phyloP scores from a whole-genome alignment of 2,113 vertebrate genomes.

The Octodon degus region DNA sequence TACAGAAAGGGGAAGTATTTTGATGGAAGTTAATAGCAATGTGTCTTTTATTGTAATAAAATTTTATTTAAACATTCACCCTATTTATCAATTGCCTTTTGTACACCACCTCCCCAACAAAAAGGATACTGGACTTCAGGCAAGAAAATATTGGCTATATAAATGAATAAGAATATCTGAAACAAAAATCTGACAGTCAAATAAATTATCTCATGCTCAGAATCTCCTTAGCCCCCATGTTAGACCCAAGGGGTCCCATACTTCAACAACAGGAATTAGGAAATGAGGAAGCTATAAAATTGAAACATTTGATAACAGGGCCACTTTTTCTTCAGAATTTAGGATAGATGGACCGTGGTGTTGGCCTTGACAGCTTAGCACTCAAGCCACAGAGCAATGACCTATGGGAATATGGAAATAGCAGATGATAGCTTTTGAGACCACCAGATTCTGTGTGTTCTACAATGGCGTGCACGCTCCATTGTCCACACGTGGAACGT shows the following conservation, averaged over 20 bases:
- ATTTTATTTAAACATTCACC: not conserved
- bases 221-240: not conserved
- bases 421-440: not conserved
- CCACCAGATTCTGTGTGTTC: not conserved
- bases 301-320: not conserved
- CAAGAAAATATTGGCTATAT: not conserved
- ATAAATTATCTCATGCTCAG: not conserved
- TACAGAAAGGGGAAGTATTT: not conserved
- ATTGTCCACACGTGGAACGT: not conserved
- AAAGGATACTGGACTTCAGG: not conserved
- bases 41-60: not conserved
- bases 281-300: not conserved
- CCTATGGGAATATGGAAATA: not conserved
- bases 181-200: slow-evolving; percentile 1
- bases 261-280: not conserved
- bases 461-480: not conserved
- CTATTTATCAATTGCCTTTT: not conserved
- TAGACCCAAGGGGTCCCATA: not conserved
- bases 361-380: not conserved
- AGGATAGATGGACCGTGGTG: not conserved
- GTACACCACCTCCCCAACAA: fast-evolving
- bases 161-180: not conserved
- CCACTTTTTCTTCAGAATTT: not conserved
- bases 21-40: not conserved
- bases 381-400: not conserved